phyloP scores from a whole-genome alignment of 2,113 vertebrate species.

The Heterochromis multidens region DNA sequence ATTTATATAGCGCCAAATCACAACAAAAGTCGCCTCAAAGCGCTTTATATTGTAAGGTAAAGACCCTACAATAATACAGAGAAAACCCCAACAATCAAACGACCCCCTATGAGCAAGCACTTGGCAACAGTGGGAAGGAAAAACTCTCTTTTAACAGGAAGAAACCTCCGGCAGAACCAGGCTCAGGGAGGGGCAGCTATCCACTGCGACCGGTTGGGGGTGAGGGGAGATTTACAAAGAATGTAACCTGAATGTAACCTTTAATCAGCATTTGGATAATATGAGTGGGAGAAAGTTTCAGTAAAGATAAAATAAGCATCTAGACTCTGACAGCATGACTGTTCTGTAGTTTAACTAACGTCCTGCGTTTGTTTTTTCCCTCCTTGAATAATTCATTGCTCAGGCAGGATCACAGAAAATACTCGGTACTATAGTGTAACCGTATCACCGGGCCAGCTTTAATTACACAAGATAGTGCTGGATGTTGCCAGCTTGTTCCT shows the following conservation, averaged over 20 bases:
- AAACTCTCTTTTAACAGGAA: too few species aligned
- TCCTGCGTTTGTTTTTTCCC: neutral
- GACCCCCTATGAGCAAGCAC: too few species aligned
- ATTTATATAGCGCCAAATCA: too few species aligned
- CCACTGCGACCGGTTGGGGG: too few species aligned
- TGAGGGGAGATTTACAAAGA: too few species aligned
- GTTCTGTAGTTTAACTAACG: neutral
- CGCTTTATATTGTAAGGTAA: too few species aligned
- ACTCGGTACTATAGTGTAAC: neutral
- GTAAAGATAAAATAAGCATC: neutral
- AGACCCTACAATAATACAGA: too few species aligned
- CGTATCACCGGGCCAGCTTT: neutral
- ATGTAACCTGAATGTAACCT: neutral
- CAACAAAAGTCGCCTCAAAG: too few species aligned
- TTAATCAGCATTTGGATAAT: neutral
- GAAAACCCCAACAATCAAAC: too few species aligned
- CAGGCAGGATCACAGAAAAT: neutral
- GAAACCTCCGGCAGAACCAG: too few species aligned
- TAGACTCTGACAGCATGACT: neutral
- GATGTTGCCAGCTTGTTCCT: neutral
- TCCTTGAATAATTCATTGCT: neutral
- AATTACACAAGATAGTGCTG: neutral
- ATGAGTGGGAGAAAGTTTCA: neutral
- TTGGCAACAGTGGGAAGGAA: too few species aligned
- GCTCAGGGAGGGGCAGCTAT: too few species aligned